Evolutionary conservation across 2,797 vertebrate genomes (phyloP).

Genomic region (Sebastolobus alascanus): DNA sequence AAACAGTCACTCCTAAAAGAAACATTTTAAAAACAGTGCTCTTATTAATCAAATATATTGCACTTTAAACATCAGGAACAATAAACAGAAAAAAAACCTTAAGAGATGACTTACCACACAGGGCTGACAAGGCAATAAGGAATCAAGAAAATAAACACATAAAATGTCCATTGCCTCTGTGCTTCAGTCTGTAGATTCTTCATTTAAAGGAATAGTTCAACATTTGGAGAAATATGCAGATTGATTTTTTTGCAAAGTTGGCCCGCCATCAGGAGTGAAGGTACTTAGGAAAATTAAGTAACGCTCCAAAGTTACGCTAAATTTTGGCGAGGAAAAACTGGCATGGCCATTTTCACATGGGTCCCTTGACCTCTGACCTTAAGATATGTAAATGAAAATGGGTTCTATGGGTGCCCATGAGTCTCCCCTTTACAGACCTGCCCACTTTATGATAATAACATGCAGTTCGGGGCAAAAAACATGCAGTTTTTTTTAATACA

Average conservation of each 20-base stretch:
- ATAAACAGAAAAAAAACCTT: conserved; percentile 47
- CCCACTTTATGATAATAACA: too few species aligned
- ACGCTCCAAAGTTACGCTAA: too few species aligned
- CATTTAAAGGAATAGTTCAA: conserved; percentile 37
- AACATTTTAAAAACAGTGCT: conserved; percentile 47
- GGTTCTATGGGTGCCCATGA: too few species aligned
- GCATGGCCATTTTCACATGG: too few species aligned
- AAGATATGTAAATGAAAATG: too few species aligned
- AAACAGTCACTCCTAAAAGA: conserved; percentile 36
- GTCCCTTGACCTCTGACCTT: too few species aligned
- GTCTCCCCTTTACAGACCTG: too few species aligned
- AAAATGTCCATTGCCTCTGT: conserved; percentile 27
- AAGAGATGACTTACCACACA: conserved; percentile 29
- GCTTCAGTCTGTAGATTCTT: conserved; percentile 34
- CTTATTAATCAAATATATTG: conserved; percentile 74
- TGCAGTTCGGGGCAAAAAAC: too few species aligned
- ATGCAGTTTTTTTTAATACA: too few species aligned
- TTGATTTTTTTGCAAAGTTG: not conserved
- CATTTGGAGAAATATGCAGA: conserved; percentile 10
- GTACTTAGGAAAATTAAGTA: too few species aligned
- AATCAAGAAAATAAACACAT: conserved; percentile 35
- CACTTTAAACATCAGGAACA: conserved; percentile 65
- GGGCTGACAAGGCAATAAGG: conserved; percentile 29
- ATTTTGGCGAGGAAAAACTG: too few species aligned
- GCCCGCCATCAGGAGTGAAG: too few species aligned